A percentile compares a stretch with the other conserved stretches of the same genome.
These are phyloP conservation scores for Pegoplata infirma DNA, from an alignment of 2,888 invertebrate species.

Conservation along the genomic window DNA sequence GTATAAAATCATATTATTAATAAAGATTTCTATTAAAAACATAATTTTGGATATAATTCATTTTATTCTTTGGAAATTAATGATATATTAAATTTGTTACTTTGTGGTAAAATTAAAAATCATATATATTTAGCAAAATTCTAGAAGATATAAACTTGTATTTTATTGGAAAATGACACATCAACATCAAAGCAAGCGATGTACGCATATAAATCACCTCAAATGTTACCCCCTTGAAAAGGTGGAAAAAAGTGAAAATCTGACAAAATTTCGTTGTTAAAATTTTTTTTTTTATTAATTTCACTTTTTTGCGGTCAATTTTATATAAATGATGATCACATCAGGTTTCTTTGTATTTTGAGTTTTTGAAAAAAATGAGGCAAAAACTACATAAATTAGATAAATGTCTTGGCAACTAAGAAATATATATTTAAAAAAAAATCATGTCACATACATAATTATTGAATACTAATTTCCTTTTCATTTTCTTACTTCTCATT, in stretches of 20 bases:
- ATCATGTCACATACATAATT: not conserved
- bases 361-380: not conserved
- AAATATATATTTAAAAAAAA: not conserved
- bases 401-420: constrained; percentile 20
- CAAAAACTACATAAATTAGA: constrained; percentile 7
- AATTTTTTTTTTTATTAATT: constrained; percentile 12
- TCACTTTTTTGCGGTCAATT: constrained; percentile 6
- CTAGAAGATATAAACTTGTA: not conserved
- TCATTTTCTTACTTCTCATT: constrained; percentile 21
- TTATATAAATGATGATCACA: constrained; percentile 19
- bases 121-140: not conserved
- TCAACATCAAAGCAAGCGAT: constrained; percentile 47
- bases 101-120: too few species aligned
- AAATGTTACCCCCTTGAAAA: not conserved
- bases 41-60: too few species aligned
- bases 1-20: too few species aligned
- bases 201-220: constrained; percentile 6
- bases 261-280: constrained; percentile 1
- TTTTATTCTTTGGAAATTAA: too few species aligned
- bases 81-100: too few species aligned
- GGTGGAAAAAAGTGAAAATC: not conserved
- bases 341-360: not conserved
- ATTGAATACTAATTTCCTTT: constrained; percentile 1
- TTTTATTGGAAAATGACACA: constrained; percentile 39
- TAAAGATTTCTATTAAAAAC: too few species aligned